Evolutionary conservation across 2,888 invertebrate species (phyloP).

Genomic region (Invenusta paracnida): DNA sequence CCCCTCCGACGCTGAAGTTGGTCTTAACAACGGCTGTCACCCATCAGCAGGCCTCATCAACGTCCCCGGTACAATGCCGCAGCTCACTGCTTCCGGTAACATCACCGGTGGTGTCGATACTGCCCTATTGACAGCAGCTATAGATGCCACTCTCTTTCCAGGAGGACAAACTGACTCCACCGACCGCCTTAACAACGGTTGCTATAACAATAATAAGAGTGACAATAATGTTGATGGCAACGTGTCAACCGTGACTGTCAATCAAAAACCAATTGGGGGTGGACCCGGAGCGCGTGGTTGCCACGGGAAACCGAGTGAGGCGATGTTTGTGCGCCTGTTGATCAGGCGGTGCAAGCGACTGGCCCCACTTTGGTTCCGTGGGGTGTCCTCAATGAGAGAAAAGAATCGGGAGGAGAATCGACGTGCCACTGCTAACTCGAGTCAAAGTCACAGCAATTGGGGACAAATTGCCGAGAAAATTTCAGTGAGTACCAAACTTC

Average conservation of each 20-base stretch:
- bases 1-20: conserved; percentile 13
- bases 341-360: conserved; percentile 40
- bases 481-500: conserved; percentile 35
- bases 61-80: too few species aligned
- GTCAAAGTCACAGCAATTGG: conserved; percentile 41
- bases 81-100: too few species aligned
- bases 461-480: conserved; percentile 36
- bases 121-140: too few species aligned
- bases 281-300: not conserved
- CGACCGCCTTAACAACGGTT: not conserved
- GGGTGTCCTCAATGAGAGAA: conserved; percentile 44
- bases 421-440: conserved; percentile 33
- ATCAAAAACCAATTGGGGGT: not conserved
- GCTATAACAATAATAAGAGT: not conserved
- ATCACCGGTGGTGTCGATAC: too few species aligned
- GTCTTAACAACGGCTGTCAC: not conserved
- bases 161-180: too few species aligned
- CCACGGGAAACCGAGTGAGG: conserved; percentile 36
- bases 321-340: conserved; percentile 36
- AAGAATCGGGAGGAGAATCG: conserved; percentile 43
- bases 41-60: too few species aligned
- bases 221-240: too few species aligned
- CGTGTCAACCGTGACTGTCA: not conserved
- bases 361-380: conserved; percentile 44
- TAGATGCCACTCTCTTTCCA: too few species aligned